Percentiles rank a stretch among this genome's conserved stretches.
Evolutionary conservation across 2,113 vertebrate species (phyloP).

Genomic region (Nyctibius bracteatus): DNA sequence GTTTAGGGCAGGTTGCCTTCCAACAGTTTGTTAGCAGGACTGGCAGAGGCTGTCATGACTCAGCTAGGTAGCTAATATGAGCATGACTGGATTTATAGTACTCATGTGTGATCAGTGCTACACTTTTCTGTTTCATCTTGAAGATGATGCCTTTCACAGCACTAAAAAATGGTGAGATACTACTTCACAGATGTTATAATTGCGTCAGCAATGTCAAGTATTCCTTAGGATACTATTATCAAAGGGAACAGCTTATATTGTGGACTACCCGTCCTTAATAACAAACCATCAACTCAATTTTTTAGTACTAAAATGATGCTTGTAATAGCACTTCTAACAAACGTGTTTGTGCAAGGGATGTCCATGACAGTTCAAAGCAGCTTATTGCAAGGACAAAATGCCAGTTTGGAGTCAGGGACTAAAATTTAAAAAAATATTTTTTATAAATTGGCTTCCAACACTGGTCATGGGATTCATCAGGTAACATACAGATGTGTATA

Average conservation of each 20-base stretch:
- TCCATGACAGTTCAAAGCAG: neutral
- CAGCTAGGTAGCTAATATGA: neutral
- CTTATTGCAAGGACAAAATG: neutral
- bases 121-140: neutral
- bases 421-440: neutral
- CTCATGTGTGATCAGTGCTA: neutral
- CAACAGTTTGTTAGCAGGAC: neutral
- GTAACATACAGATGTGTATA: neutral
- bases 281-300: neutral
- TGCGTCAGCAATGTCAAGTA: neutral
- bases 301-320: neutral
- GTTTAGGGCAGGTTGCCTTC: neutral
- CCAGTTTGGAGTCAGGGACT: neutral
- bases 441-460: neutral
- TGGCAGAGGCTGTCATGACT: neutral
- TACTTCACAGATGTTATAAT: neutral
- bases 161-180: neutral
- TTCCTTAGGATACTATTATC: neutral
- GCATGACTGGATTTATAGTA: neutral
- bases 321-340: neutral
- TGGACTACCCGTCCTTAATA: neutral
- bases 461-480: neutral
- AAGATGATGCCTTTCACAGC: neutral
- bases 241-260: neutral
- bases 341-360: neutral